phyloP scores from a whole-genome alignment of 2,113 vertebrate species.

The Drymodes brunneopygia region DNA sequence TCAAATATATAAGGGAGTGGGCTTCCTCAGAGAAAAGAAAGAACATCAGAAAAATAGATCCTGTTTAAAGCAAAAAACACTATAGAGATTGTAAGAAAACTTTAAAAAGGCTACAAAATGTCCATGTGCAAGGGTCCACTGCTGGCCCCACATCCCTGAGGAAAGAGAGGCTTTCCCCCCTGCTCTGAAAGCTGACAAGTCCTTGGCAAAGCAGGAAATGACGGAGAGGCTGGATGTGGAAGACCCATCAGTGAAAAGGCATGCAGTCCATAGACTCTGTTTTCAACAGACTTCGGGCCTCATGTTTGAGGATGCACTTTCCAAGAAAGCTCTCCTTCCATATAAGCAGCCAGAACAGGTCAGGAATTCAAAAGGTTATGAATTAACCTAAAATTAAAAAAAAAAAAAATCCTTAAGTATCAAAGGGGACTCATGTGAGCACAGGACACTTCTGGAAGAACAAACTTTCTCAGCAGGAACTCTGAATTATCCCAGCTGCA shows the following conservation, averaged over 20 bases:
- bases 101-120: not conserved
- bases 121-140: not conserved
- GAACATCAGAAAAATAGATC: not conserved
- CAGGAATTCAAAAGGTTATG: not conserved
- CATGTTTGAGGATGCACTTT: not conserved
- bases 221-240: not conserved
- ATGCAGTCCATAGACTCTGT: not conserved
- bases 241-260: not conserved
- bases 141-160: not conserved
- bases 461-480: not conserved
- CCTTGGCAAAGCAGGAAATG: not conserved
- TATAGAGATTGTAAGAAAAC: not conserved
- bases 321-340: not conserved
- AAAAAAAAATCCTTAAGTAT: not conserved
- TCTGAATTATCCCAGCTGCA: not conserved
- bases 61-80: not conserved
- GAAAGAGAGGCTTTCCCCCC: not conserved
- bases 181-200: not conserved
- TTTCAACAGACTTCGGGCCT: not conserved
- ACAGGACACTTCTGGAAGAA: not conserved
- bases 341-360: not conserved
- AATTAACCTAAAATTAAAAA: not conserved
- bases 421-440: not conserved
- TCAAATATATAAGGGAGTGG: not conserved
- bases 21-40: constrained; percentile 20